Percentiles rank a stretch among this genome's conserved stretches.
Evolutionary conservation across 1,140 invertebrate genomes (phyloP).

Genomic region (Chlorops oryzae): DNA sequence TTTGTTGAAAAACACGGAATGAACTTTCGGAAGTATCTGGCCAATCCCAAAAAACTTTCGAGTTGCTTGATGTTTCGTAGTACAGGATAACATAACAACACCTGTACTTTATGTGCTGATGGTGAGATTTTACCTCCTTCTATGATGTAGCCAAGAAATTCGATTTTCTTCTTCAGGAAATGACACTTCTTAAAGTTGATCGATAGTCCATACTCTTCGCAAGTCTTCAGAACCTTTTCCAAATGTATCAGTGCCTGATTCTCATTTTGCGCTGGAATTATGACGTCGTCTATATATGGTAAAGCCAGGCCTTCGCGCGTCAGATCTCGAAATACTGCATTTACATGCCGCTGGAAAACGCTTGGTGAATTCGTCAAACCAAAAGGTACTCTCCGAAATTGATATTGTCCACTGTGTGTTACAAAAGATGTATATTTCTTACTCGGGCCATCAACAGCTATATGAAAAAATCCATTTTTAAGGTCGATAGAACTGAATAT

Average conservation of each 20-base stretch:
- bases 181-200: slow-evolving; percentile 44
- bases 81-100: slow-evolving; percentile 25
- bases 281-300: slow-evolving; percentile 2
- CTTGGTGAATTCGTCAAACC: slow-evolving; percentile 28
- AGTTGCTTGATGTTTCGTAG: slow-evolving; percentile 21
- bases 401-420: too few relatives aligned
- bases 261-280: too few relatives aligned
- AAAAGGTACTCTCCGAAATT: slow-evolving; percentile 50
- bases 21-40: slow-evolving; percentile 41
- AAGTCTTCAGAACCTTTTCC: slow-evolving; percentile 19
- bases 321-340: slow-evolving; percentile 19
- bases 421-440: too few relatives aligned
- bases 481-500: slow-evolving; percentile 33
- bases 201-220: slow-evolving; percentile 34
- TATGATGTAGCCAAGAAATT: slow-evolving; percentile 38
- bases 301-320: slow-evolving; percentile 27
- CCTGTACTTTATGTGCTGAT: slow-evolving; percentile 25
- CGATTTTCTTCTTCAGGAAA: slow-evolving; percentile 28
- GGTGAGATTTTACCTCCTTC: slow-evolving; percentile 28
- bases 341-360: slow-evolving; percentile 32
- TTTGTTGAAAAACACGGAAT: slow-evolving; percentile 31
- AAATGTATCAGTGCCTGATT: slow-evolving; percentile 15
- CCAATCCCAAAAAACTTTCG: slow-evolving; percentile 39
- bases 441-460: slow-evolving; percentile 22
- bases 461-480: slow-evolving; percentile 35